Conservation (phyloP, 1,140 invertebrate species). For the Apis florea region DNA sequence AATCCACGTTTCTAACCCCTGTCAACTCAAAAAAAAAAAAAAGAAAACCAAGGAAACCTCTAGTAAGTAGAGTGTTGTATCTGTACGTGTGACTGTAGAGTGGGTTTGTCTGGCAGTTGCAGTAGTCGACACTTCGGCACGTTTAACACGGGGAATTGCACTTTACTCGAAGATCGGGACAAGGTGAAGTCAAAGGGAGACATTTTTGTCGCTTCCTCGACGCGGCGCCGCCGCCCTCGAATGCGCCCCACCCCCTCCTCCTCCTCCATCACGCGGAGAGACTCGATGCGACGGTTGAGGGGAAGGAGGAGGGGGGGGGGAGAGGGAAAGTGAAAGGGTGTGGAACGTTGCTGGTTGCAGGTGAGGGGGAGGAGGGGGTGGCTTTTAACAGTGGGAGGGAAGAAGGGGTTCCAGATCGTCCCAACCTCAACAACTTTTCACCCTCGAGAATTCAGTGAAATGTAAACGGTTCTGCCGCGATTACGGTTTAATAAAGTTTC, state of each 20-base stretch:
- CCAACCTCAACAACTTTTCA: neutral
- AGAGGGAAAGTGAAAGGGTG: neutral
- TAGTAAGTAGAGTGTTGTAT: no score
- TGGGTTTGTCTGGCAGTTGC: neutral
- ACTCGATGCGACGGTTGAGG: neutral
- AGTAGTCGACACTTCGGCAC: constrained; percentile 38
- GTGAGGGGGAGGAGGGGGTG: neutral
- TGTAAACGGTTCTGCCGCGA: constrained; percentile 9
- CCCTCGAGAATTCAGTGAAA: neutral
- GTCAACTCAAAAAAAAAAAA: no score
- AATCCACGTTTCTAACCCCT: no score
- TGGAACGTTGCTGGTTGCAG: neutral
- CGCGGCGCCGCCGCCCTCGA: neutral
- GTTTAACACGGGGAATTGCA: constrained; percentile 47
- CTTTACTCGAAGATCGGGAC: constrained; percentile 22
- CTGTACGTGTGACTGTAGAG: neutral
- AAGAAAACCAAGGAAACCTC: no score
- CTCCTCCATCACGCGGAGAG: neutral
- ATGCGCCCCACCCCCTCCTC: no score
- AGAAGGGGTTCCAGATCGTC: neutral
- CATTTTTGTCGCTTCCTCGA: constrained; percentile 31
- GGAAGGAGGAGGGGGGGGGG: neutral
- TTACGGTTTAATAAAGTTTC: constrained; percentile 27
- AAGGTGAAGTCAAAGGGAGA: constrained; percentile 21
- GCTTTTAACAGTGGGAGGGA: constrained; percentile 11